Percentiles rank a stretch among this genome's conserved stretches.
Conservation (phyloP, 2,113 vertebrate species). For the Apus apus region DNA sequence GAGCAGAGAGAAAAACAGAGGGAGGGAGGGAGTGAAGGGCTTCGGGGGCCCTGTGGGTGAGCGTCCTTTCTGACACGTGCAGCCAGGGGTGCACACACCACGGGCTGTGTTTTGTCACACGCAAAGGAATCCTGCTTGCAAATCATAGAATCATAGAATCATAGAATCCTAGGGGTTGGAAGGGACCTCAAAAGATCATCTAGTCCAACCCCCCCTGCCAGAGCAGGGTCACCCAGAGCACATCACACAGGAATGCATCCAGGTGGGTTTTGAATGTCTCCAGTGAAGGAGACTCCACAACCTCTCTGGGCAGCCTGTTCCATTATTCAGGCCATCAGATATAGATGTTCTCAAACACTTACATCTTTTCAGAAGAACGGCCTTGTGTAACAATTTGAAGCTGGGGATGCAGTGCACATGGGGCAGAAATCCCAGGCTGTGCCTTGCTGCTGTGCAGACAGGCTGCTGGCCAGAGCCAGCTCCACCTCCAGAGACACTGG, state of each 20-base stretch:
- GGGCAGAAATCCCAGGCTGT: neutral
- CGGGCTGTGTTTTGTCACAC: fast-evolving
- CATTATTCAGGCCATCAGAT: too few relatives aligned
- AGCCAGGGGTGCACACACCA: fast-evolving
- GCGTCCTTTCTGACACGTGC: neutral
- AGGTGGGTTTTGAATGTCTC: too few relatives aligned
- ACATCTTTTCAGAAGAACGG: neutral
- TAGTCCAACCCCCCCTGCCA: too few relatives aligned
- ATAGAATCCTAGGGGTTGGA: too few relatives aligned
- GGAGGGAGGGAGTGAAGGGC: neutral
- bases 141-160: too few relatives aligned
- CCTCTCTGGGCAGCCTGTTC: too few relatives aligned
- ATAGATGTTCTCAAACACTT: neutral
- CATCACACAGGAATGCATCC: too few relatives aligned
- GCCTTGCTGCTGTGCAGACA: fast-evolving
- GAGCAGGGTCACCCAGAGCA: too few relatives aligned
- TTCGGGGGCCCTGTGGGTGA: neutral
- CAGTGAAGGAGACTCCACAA: too few relatives aligned
- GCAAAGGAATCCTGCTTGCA: neutral
- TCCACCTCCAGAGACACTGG: neutral
- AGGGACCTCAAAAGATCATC: too few relatives aligned
- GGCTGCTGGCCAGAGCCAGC: neutral
- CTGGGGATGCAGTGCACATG: neutral
- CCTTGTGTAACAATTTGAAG: neutral
- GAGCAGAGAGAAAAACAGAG: fast-evolving